Base-by-base conservation (phyloP, 2,888 invertebrate genomes). In the Leptinotarsa peninsularis region DNA sequence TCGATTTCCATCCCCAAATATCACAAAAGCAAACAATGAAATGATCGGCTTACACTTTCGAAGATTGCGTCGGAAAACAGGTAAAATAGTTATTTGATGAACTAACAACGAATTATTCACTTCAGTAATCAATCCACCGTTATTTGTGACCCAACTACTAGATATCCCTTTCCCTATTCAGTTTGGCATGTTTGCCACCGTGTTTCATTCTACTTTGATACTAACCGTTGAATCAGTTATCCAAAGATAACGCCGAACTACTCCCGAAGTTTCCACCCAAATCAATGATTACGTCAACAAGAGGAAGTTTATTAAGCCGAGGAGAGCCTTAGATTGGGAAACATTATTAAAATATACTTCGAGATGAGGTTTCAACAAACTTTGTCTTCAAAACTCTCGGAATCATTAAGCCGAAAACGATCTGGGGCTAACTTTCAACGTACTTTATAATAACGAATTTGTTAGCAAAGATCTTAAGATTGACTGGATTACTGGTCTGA, bases 221-320 rank as follows among this genome's bases (percentile, higher is more conserved):
- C 67, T 72, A 71, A 74, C 54, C 76, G 68, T 67, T 71, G 74
- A 71, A 76, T 71, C 71, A 69, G 69, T 76, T 76, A 78, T 78
- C 78, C 73, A 52, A 71, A 33, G 74, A 68, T 74, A 74, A 69
- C 66, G 67, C 72, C 60, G 54, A 72, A 75, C 73, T 73, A 72
- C 68, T 67, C 66, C 50, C 66, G 4, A 72, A 78, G 60, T 79
- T 79, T 77, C 56, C 63, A 72, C 71, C 76, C 74, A 79, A 80
- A 80, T 80, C 80, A 77, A 79, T 74, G 76, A 78, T 78, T 70
- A 75, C 76, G 79, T 79, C 79, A 78, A 79, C 80, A 71, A 75
- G 77, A 66, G 78, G 69, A 76, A 76, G 75, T 79, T 76, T 80
- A 81, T 81, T 75, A 78, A 67, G 72, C 58, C 52, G 66, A 49